Conservation (phyloP, 1,140 invertebrate species). For the Microplitis demolitor region DNA sequence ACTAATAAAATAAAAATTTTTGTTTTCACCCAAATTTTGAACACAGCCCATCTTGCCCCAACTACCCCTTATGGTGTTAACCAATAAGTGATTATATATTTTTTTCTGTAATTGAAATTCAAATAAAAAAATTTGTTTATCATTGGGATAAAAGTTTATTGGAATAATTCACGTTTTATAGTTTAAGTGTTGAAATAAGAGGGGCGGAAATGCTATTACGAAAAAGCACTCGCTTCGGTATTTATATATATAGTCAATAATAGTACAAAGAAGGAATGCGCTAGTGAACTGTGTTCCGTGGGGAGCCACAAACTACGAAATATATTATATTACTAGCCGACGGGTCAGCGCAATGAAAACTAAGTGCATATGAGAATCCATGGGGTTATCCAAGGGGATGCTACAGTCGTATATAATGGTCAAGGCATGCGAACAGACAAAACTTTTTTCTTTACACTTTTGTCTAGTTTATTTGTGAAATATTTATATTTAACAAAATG, state of each 20-base stretch:
- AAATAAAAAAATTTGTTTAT: not conserved
- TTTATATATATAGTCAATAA: not conserved
- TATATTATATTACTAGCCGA: constrained; percentile 58
- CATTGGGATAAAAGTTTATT: not conserved
- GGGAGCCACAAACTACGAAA: constrained; percentile 56
- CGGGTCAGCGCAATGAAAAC: constrained; percentile 57
- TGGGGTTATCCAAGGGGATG: constrained; percentile 46
- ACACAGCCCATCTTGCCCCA: too few species aligned
- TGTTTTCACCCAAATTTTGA: too few species aligned
- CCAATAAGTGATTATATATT: too few species aligned
- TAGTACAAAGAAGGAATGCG: constrained; percentile 31
- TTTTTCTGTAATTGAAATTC: too few species aligned
- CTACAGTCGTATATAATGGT: constrained; percentile 44
- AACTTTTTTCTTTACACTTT: constrained; percentile 15
- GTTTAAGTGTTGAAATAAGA: too few species aligned
- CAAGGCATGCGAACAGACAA: constrained; percentile 33
- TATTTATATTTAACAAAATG: too few species aligned
- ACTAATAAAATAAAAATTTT: too few species aligned
- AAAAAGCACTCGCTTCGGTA: constrained; percentile 8
- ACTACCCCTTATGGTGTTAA: too few species aligned
- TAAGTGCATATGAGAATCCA: constrained; percentile 63
- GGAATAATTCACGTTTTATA: not conserved
- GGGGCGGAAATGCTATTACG: not conserved
- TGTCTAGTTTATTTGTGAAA: not conserved
- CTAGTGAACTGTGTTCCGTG: constrained; percentile 41